These are phyloP conservation scores for Papilio aristodemus DNA, from an alignment of 1,140 invertebrate genomes.

Conservation along the genomic window DNA sequence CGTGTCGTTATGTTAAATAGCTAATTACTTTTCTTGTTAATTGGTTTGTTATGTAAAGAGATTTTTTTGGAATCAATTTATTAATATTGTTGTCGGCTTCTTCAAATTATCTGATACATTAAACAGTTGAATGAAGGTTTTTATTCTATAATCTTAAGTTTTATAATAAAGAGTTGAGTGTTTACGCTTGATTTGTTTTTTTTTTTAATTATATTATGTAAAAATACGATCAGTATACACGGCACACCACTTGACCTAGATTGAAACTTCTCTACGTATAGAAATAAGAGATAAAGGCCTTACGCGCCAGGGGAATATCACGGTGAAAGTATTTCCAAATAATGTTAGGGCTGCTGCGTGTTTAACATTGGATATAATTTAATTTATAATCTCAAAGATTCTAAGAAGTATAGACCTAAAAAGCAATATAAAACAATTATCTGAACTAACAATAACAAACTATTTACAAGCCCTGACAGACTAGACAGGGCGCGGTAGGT, in stretches of 20 bases:
- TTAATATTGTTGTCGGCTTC: background rate
- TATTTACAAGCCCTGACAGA: too few species aligned
- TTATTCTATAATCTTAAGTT: background rate
- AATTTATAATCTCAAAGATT: background rate
- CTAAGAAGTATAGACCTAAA: too few species aligned
- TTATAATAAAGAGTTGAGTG: background rate
- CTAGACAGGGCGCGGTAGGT: background rate
- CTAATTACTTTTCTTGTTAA: background rate
- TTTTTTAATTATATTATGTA: background rate
- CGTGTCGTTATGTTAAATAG: too few species aligned
- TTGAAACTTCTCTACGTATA: constrained; percentile 7
- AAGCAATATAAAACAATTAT: too few species aligned
- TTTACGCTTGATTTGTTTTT: background rate
- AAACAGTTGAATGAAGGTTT: background rate
- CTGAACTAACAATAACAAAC: too few species aligned
- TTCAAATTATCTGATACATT: background rate
- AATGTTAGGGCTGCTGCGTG: background rate
- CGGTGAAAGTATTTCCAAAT: constrained; percentile 19
- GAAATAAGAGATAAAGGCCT: constrained; percentile 20
- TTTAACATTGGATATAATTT: background rate
- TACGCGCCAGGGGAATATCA: constrained; percentile 8
- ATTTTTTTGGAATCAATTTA: background rate
- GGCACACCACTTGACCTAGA: background rate
- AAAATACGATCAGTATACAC: background rate
- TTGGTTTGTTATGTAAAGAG: background rate